Conservation (phyloP, 2,888 invertebrate species). For the Callimorpha dominula region DNA sequence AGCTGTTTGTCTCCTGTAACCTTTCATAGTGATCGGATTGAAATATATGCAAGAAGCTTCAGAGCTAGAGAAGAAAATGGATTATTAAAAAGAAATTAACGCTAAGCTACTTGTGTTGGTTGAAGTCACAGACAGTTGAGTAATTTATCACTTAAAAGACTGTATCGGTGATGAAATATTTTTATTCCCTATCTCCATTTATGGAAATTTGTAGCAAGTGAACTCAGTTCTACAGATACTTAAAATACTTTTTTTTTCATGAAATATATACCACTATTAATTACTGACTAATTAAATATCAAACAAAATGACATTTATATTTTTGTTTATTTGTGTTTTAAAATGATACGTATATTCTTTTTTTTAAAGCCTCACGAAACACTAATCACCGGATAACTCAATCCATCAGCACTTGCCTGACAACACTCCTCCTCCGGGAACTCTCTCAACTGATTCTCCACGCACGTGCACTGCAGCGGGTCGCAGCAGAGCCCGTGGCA, state of each 20-base stretch:
- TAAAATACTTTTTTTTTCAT: no score
- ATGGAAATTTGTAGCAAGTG: background rate
- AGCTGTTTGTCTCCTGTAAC: background rate
- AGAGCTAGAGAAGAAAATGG: background rate
- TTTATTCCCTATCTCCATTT: background rate
- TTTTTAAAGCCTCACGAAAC: background rate
- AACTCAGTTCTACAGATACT: no score
- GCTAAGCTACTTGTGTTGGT: background rate
- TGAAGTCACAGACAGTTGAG: background rate
- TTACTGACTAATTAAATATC: no score
- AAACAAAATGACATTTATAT: background rate
- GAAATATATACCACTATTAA: no score
- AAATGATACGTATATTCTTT: background rate
- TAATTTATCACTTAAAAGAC: background rate
- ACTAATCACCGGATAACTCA: background rate
- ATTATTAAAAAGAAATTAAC: background rate
- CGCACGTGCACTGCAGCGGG: constrained; percentile 81
- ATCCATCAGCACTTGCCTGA: constrained; percentile 70
- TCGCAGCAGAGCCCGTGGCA: constrained; percentile 78
- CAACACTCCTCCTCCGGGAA: constrained; percentile 75
- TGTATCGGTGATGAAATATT: background rate
- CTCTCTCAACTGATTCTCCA: constrained; percentile 69
- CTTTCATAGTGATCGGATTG: background rate
- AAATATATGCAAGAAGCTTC: background rate
- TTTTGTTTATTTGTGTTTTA: background rate